These are phyloP conservation scores for Fregetta grallaria DNA, from an alignment of 2,113 vertebrate species.

Conservation along the genomic window DNA sequence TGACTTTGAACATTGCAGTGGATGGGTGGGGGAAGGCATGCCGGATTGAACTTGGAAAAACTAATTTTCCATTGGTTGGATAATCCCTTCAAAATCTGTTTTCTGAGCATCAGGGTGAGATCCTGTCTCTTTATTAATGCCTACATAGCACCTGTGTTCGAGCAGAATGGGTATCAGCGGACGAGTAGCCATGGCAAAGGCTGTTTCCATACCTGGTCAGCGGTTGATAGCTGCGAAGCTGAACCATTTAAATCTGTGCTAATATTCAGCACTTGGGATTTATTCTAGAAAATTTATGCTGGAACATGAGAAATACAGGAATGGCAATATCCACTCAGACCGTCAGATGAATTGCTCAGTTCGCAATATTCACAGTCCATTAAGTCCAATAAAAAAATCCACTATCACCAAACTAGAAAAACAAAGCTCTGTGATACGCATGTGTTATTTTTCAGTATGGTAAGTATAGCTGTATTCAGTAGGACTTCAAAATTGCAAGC, in stretches of 20 bases:
- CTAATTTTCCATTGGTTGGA: not conserved
- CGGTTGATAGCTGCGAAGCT: not conserved
- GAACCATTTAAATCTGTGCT: not conserved
- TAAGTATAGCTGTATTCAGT: not conserved
- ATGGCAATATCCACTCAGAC: not conserved
- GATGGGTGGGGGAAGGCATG: not conserved
- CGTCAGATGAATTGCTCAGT: not conserved
- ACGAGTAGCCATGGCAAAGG: not conserved
- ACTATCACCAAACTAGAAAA: not conserved
- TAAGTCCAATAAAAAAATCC: not conserved
- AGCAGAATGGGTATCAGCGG: not conserved
- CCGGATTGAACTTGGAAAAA: not conserved
- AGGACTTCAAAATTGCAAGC: not conserved
- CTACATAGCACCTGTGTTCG: not conserved
- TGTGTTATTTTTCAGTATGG: not conserved
- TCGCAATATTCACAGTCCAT: not conserved
- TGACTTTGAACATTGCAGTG: not conserved
- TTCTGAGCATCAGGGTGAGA: not conserved
- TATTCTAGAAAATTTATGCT: not conserved
- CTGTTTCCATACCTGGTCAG: fast-evolving
- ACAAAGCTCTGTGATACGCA: not conserved
- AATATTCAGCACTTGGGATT: not conserved
- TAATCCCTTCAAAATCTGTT: constrained; percentile 34
- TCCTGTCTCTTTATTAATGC: not conserved
- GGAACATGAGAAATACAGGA: not conserved